These are phyloP conservation scores for Mormyrops attenuatus DNA, from an alignment of 2,797 vertebrate genomes.

Conservation along the genomic window DNA sequence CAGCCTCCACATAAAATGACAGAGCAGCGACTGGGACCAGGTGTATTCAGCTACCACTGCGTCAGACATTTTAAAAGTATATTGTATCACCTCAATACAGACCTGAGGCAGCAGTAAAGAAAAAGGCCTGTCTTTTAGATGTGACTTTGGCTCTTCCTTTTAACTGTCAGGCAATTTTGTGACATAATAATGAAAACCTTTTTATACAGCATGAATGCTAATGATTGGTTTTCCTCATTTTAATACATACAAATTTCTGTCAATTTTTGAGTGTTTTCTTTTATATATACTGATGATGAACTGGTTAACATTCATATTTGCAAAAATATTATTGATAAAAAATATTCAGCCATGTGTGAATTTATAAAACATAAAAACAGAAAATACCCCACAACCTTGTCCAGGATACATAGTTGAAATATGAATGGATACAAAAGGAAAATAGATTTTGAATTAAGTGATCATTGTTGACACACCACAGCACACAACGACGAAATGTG, in stretches of 20 bases:
- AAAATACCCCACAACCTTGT: background rate
- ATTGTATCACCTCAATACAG: background rate
- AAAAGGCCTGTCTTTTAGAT: background rate
- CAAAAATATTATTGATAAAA: background rate
- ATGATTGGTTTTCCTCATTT: background rate
- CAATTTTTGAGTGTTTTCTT: background rate
- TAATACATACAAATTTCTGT: background rate
- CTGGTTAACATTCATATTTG: background rate
- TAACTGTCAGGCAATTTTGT: background rate
- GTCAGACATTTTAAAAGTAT: background rate
- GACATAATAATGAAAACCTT: background rate
- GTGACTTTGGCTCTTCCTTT: background rate
- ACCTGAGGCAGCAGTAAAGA: background rate
- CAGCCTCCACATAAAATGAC: background rate
- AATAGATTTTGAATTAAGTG: too few species aligned
- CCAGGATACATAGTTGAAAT: background rate
- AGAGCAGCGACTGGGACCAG: background rate
- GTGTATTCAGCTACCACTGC: background rate
- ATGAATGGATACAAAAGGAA: background rate
- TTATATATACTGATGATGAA: background rate
- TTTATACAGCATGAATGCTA: background rate
- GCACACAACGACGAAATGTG: too few species aligned
- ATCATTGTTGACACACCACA: too few species aligned
- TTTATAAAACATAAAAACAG: background rate
- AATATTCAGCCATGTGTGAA: background rate